Base-by-base conservation (phyloP, 2,888 invertebrate species). In the Tetheella fluctuosa region DNA sequence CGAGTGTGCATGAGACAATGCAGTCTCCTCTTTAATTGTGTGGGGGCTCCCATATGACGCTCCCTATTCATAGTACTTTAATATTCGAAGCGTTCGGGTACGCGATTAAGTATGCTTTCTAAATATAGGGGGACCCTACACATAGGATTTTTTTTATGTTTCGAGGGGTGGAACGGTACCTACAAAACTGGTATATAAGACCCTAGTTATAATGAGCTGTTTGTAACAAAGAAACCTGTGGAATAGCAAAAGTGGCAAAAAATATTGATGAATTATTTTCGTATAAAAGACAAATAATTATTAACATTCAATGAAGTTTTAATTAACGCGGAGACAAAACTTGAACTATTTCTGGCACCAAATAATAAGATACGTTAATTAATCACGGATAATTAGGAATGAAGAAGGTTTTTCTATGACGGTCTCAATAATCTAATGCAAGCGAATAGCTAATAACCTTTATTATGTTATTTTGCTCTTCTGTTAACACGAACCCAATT, bases 81-180 rank as follows among this genome's bases (percentile, higher is more conserved):
- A 91, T 91, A 91, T 91, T 91, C 87, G 74, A 74, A 84, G 84
- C 85, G 88, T 82, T 84, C 89, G 85, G 85, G 89, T 84, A 85
- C 81, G 87, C 90, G 89, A 90, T 91, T 90, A 90, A 91, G 89
- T 88, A 84, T 86, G 86, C 90, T 87, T 86, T 87, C 86, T 87
- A 90, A 91, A 91, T 88, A 90, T 86, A 89, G 89, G 90, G 89
- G 84, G 83, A 74, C 74, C 82, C 74, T 82, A 78, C 86, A 91
- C 79, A 87, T 91, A 88, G 81, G 74, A 77, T 73, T 70, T 63
- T 78, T 84, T 89, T 89, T 89, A 86, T 88, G 74, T 87, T 83
- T 62, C 65, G 80, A 86, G 80, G 91, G 91, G 89, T 87, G 80
- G 80, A 74, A 70, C 63, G 67, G 79, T 90, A 89, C 85, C 89